Conservation (phyloP, 2,113 vertebrate species). For the Rhineura floridana region DNA sequence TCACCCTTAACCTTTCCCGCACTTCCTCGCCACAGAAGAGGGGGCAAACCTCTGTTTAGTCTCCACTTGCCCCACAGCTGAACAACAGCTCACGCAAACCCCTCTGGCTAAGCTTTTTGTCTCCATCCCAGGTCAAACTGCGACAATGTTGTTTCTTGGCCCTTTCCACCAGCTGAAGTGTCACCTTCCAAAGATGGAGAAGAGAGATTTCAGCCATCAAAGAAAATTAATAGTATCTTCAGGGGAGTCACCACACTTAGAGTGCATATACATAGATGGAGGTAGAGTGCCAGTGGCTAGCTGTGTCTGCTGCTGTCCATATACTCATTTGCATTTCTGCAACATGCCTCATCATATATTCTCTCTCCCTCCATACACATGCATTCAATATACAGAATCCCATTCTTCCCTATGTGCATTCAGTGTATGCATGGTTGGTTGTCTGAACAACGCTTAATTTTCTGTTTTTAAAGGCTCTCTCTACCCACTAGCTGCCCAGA, state of each 20-base stretch:
- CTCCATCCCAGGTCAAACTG: neutral
- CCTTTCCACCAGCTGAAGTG: neutral
- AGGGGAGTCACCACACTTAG: neutral
- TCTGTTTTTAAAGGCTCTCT: neutral
- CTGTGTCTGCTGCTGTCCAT: neutral
- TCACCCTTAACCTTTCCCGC: too few species aligned
- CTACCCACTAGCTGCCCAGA: neutral
- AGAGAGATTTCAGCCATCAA: neutral
- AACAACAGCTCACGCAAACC: too few species aligned
- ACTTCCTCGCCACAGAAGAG: too few species aligned
- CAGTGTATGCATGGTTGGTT: neutral
- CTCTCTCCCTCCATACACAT: neutral
- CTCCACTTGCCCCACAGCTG: too few species aligned
- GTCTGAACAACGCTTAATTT: neutral
- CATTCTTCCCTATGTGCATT: neutral
- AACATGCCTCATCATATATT: neutral
- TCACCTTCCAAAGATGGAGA: neutral
- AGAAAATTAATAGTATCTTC: neutral
- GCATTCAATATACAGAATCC: too few species aligned
- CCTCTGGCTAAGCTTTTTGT: too few species aligned
- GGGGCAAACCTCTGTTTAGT: too few species aligned
- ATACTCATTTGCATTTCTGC: neutral
- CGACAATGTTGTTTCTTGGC: neutral
- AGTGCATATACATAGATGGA: neutral
- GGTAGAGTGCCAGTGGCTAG: neutral